Evolutionary conservation across 53 echinoderm and acorn worm genomes (phyloP).

Genomic region (Mesocentrotus franciscanus): DNA sequence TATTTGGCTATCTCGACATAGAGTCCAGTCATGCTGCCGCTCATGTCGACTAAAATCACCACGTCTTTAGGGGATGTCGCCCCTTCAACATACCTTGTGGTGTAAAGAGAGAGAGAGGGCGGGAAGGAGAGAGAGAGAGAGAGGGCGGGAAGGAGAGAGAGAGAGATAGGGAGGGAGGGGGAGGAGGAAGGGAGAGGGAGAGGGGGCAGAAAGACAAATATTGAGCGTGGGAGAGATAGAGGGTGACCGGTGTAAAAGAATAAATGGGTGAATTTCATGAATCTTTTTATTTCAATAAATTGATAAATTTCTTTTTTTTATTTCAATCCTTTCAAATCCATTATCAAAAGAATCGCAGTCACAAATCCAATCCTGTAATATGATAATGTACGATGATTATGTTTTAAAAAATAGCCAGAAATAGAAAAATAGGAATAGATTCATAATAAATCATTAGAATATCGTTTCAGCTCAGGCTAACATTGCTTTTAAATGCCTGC

Average conservation of each 20-base stretch:
- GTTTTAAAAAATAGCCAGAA: no score
- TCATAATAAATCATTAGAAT: no score
- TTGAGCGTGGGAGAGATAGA: neutral
- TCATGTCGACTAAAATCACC: constrained; percentile 91
- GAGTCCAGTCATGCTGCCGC: constrained; percentile 94
- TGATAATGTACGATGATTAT: neutral
- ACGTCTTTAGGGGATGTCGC: constrained; percentile 93
- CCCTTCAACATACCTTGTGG: constrained; percentile 90
- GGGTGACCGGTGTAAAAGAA: neutral
- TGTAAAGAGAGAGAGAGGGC: neutral
- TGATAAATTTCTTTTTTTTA: no score
- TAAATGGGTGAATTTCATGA: no score
- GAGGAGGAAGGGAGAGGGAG: neutral
- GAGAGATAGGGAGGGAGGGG: neutral
- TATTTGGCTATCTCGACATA: constrained; percentile 86
- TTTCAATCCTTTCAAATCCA: neutral
- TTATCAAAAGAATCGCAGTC: neutral
- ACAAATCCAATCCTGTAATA: neutral
- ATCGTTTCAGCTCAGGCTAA: no score
- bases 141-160: no score
- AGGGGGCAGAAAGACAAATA: neutral
- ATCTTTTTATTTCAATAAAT: no score
- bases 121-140: neutral
- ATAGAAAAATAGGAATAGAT: no score
- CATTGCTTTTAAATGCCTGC: no score